Conservation (phyloP, 1,140 invertebrate genomes). For the Eumaeus atala region DNA sequence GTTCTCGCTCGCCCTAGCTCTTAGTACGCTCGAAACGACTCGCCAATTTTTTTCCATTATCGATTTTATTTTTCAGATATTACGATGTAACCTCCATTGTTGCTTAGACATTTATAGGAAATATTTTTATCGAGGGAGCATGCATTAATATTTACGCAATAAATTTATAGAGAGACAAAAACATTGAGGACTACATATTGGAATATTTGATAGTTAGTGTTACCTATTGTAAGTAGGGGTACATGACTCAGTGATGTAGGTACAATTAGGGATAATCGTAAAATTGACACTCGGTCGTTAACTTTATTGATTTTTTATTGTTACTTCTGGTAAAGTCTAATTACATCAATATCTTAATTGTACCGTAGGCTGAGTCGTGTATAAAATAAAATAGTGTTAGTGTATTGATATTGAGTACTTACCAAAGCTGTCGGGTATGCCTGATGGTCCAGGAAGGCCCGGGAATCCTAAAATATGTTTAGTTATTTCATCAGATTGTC, state of each 20-base stretch:
- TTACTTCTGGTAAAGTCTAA: constrained; percentile 40
- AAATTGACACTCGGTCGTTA: constrained; percentile 27
- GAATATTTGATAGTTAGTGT: constrained; percentile 58
- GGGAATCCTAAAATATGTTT: constrained; percentile 48
- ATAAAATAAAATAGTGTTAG: constrained; percentile 34
- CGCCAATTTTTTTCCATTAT: constrained; percentile 20
- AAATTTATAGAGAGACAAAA: background rate
- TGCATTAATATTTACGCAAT: constrained; percentile 13
- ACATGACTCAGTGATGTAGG: constrained; percentile 54
- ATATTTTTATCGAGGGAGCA: constrained; percentile 15
- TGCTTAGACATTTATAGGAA: constrained; percentile 29
- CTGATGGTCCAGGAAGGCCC: constrained; percentile 86
- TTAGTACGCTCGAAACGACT: constrained; percentile 20
- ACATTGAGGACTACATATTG: constrained; percentile 31
- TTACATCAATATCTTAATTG: constrained; percentile 36
- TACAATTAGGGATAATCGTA: constrained; percentile 44
- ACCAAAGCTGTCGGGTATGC: constrained; percentile 89
- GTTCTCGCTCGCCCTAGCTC: constrained; percentile 38
- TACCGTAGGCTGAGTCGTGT: constrained; percentile 48
- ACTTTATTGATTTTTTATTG: constrained; percentile 30
- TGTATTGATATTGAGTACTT: constrained; percentile 68
- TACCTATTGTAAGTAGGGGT: constrained; percentile 27
- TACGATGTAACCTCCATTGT: constrained; percentile 46
- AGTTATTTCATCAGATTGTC: too few species aligned
- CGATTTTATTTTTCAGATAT: constrained; percentile 10